phyloP scores from a whole-genome alignment of 2,888 invertebrate species.

The Entomobrya proxima region DNA sequence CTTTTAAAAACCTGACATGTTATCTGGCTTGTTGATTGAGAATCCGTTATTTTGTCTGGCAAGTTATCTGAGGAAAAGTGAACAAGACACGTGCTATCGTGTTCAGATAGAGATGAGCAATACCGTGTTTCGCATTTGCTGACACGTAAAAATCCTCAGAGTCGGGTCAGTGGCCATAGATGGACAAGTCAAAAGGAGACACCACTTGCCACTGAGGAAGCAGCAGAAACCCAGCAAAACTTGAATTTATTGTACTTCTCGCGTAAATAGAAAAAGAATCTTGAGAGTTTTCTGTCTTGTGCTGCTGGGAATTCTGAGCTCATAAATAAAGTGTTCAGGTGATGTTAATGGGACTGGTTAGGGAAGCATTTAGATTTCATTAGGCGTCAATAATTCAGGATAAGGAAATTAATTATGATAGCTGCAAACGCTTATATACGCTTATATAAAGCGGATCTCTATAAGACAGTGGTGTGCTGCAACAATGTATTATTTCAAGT shows the following conservation, averaged over 20 bases:
- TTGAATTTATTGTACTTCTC: not conserved
- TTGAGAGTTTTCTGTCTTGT: not conserved
- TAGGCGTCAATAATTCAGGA: constrained; percentile 70
- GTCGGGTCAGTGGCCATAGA: constrained; percentile 61
- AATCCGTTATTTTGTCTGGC: constrained; percentile 49
- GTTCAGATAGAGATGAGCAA: not conserved
- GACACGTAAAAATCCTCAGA: not conserved
- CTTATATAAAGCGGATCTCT: not conserved
- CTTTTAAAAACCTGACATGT: constrained; percentile 28
- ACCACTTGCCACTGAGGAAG: not conserved
- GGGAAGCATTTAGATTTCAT: constrained; percentile 61
- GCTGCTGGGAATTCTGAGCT: constrained; percentile 23
- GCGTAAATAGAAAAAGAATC: not conserved
- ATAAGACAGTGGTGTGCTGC: not conserved
- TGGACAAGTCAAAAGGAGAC: constrained; percentile 11
- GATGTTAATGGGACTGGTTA: constrained; percentile 67
- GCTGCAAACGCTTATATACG: not conserved
- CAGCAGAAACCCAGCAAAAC: constrained; percentile 18
- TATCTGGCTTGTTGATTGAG: constrained; percentile 30
- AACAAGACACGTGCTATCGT: constrained; percentile 62
- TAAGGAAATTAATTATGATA: constrained; percentile 65
- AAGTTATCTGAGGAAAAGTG: not conserved
- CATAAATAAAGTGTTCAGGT: constrained; percentile 56
- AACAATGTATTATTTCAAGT: constrained; percentile 14
- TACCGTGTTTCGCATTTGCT: not conserved